phyloP scores from a whole-genome alignment of 2,888 invertebrate genomes.

The Coelinius sp. region DNA sequence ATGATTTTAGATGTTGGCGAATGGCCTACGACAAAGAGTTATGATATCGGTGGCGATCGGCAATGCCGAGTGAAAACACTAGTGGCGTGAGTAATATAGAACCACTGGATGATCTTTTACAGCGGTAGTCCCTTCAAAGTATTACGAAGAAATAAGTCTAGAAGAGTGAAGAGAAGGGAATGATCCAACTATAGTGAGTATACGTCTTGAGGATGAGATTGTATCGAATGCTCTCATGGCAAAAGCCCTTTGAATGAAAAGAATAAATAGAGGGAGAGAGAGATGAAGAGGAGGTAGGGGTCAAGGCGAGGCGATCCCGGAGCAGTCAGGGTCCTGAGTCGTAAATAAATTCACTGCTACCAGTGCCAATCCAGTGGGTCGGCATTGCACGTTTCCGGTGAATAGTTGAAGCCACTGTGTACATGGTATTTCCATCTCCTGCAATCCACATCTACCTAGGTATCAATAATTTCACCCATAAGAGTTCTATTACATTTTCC shows the following conservation, averaged over 20 bases:
- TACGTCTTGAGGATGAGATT: conserved; percentile 53
- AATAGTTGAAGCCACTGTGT: conserved; percentile 2
- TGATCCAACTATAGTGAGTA: conserved; percentile 32
- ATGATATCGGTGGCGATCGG: conserved; percentile 70
- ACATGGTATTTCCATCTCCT: background rate
- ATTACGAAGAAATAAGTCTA: background rate
- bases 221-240: conserved; percentile 59
- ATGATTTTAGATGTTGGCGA: conserved; percentile 56
- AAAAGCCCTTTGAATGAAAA: conserved; percentile 51
- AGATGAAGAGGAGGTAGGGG: conserved; percentile 49
- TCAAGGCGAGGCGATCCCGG: conserved; percentile 64
- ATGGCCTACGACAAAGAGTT: conserved; percentile 69
- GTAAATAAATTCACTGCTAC: conserved; percentile 67
- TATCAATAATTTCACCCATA: background rate
- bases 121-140: conserved; percentile 50
- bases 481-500: background rate
- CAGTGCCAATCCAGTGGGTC: conserved; percentile 60
- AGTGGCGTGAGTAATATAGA: conserved; percentile 71
- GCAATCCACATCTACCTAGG: background rate
- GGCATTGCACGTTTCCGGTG: conserved; percentile 32
- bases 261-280: conserved; percentile 43
- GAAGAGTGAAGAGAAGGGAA: conserved; percentile 28
- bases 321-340: conserved; percentile 62
- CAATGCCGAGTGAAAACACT: conserved; percentile 69
- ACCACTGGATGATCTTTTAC: conserved; percentile 68